Base-by-base conservation (phyloP, 1,140 invertebrate genomes). In the Andricus grossulariae region DNA sequence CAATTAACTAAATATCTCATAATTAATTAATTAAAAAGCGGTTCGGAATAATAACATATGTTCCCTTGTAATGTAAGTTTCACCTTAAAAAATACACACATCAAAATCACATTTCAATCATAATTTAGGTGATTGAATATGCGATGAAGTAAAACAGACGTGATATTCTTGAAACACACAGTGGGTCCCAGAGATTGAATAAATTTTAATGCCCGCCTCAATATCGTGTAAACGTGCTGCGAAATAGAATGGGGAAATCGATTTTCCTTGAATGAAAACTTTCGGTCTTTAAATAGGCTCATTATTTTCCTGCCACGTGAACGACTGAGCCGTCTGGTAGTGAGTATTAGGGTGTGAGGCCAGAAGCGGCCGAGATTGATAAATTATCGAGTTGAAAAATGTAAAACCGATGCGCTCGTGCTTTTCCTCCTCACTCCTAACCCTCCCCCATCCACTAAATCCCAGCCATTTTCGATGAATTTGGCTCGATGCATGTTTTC, bases 381-480 rank as follows among this genome's bases (percentile, higher is more conserved):
- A 89, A 90, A 90, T 90, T 89, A 88, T 87, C 85, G 73, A 83
- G 81, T 86, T 89, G 88, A 88, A 89, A 90, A 90, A 90, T 89
- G 87, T 85, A 88, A 90, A 89, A 88, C 84, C 87, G 84, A 90
- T 89, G 84, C 85, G 60, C 75, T 71, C 76, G 74, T 60, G 50
- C 75, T 51, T 77, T 78, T 74, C 77, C 81, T 78, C 78, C 74
- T 55, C 45, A 49, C 74, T 82, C 52, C 18, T 74, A 72, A 75
- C 72, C 49, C 76, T 78, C 75, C 78, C 76, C 57, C 18, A 76
- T 50, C 73, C 49, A 75, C 74, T 72, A 73, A 76, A 74, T 54
- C 75, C 72, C 74, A 77, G 76, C 73, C 77, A 75, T 75, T 75
- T 57, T 73, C 75, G 71, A 76, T 82, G 76, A 80, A 82, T 82